Base-by-base conservation (phyloP, 2,888 invertebrate genomes). In the Xanthia togata region DNA sequence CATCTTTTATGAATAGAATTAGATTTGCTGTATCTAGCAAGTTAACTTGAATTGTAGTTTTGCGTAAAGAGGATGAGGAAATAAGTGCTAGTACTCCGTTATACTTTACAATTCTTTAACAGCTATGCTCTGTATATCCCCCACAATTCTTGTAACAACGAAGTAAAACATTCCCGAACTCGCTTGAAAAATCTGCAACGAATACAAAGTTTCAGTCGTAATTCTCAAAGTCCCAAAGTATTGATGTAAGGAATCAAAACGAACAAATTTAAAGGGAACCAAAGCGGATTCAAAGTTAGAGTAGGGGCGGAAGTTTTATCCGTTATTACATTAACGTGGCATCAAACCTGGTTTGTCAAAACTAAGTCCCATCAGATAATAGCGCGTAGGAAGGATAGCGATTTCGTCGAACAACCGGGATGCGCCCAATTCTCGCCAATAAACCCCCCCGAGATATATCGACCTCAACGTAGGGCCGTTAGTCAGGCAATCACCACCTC, bases 341-440 rank as follows among this genome's bases (percentile, higher is more conserved):
- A 90, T 92, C 90, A 88, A 92, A 90, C 90, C 91, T 90, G 92
- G 90, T 90, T 91, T 92, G 93, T 92, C 92, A 91, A 90, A 94
- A 91, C 90, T 85, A 90, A 92, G 91, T 93, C 93, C 93, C 93
- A 94, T 94, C 93, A 92, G 93, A 93, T 93, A 93, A 93, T 92
- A 93, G 90, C 92, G 93, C 91, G 93, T 94, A 95, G 95, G 94
- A 94, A 92, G 95, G 94, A 95, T 95, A 95, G 95, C 95, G 94
- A 95, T 95, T 95, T 94, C 93, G 93, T 92, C 92, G 93, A 94
- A 94, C 95, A 95, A 93, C 95, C 96, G 96, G 96, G 96, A 96
- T 96, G 96, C 95, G 95, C 95, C 96, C 95, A 96, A 96, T 96
- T 96, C 95, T 94, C 94, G 94, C 94, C 95, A 96, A 96, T 96